phyloP scores from a whole-genome alignment of 2,113 vertebrate genomes.

The Lucifuga dentata region DNA sequence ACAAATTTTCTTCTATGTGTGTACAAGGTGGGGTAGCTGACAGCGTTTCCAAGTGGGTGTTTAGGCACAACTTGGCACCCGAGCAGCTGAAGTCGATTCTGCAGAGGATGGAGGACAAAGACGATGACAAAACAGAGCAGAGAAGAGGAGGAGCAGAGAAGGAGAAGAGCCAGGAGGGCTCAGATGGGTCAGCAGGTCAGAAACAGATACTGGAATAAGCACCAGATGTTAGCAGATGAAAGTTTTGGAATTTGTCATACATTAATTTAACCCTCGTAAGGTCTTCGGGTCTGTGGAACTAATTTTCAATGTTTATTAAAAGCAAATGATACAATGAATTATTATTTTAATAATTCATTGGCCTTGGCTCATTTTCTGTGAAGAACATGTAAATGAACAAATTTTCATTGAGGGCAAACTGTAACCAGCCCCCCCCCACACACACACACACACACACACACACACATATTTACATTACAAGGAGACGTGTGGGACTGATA shows the following conservation, averaged over 20 bases:
- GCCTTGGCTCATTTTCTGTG: too few relatives aligned
- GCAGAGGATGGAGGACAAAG: slow-evolving; percentile 61
- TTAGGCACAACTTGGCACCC: slow-evolving; percentile 89
- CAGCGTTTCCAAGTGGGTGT: slow-evolving; percentile 94
- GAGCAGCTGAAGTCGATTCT: slow-evolving; percentile 83
- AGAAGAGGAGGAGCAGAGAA: slow-evolving; percentile 18
- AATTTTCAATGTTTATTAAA: too few relatives aligned
- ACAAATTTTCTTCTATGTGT: background rate
- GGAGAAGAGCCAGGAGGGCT: slow-evolving; percentile 22
- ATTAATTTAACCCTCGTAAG: too few relatives aligned
- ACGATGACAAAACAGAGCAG: slow-evolving; percentile 56
- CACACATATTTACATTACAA: too few relatives aligned
- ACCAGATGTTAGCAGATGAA: background rate
- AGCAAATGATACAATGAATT: too few relatives aligned
- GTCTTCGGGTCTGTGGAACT: too few relatives aligned
- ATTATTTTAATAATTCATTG: too few relatives aligned
- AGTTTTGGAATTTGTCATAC: background rate
- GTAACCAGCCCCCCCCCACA: too few relatives aligned
- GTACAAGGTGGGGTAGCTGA: slow-evolving; percentile 92
- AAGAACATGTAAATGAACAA: too few relatives aligned
- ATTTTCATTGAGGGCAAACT: too few relatives aligned
- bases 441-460: too few relatives aligned
- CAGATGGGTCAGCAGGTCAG: slow-evolving; percentile 63
- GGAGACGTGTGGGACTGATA: too few relatives aligned
- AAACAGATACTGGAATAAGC: background rate